A percentile compares a stretch with the other conserved stretches of the same genome.
These are phyloP conservation scores for Geococcyx californianus DNA, from an alignment of 2,113 vertebrate species.

Conservation along the genomic window DNA sequence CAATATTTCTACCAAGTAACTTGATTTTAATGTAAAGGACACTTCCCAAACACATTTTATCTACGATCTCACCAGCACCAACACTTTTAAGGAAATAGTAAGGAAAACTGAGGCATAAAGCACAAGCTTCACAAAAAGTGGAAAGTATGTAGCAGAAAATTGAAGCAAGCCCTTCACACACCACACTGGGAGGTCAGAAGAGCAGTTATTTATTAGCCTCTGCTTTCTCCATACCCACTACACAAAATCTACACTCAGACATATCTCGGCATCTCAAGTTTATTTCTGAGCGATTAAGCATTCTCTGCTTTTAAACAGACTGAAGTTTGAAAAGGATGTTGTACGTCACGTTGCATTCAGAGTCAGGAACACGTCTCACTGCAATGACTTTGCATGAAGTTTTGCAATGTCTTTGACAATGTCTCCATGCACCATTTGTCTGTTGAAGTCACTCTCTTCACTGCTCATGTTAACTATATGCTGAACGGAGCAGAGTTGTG, in stretches of 20 bases:
- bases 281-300: not conserved
- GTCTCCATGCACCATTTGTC: not conserved
- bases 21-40: not conserved
- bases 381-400: not conserved
- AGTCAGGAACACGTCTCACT: fast-evolving
- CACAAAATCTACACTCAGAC: not conserved
- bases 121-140: not conserved
- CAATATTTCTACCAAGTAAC: not conserved
- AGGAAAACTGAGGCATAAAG: not conserved
- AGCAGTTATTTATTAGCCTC: not conserved
- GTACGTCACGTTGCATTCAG: not conserved
- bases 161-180: not conserved
- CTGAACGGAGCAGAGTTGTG: not conserved
- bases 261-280: not conserved
- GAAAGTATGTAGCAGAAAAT: not conserved
- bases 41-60: not conserved
- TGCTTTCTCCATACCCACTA: not conserved
- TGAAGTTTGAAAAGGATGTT: not conserved
- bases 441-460: not conserved
- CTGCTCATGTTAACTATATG: not conserved
- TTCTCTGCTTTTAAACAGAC: not conserved
- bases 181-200: not conserved
- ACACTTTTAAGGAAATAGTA: not conserved
- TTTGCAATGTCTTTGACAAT: not conserved
- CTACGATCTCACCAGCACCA: not conserved